Base-by-base conservation (phyloP, 2,113 vertebrate species). In the Thunnus thynnus region DNA sequence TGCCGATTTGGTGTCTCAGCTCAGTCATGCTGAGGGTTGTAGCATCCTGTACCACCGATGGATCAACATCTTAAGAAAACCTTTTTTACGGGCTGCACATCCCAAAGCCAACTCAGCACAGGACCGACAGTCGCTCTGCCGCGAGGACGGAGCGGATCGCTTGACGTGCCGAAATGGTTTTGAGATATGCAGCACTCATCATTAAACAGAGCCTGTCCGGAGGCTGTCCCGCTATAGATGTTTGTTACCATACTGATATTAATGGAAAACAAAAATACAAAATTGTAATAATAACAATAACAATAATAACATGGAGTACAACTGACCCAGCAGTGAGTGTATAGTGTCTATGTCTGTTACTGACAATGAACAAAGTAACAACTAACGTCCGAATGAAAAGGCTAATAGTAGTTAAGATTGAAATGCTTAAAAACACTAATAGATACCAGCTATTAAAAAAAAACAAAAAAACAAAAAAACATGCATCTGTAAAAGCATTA, bases 291-390 rank as follows among this genome's bases (percentile, higher is more conserved):
- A 85, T 66, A 91, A 87, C 68, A 84, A 88, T 72, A 90, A 85
- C 71, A 89, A 90, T 69, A 90, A 92, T 86, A 93, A 94, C 85
- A 94, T 94, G 92, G 96, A 96, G 96, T 97, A 98, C 96, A 94
- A 99, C 98, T 99, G 98, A 96, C 96, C 98, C 98, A 99, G 98
- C 98, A 99, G 98, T 98, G 96, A 97, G 95, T 97, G 94, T 96
- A 96, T 91, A 91, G 84, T 89, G 83, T 95, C 96, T 96, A 96
- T 93, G 95, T 94, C 95, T 94, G 96, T 97, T 96, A 97, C 95
- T 96, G 96, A 96, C 93, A 94, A 96, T 94, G 92, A 96, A 94
- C 96, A 93, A 96, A 96, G 86, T 83, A 88, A 91, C 84, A 90
- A 93, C 82, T 90, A 94, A 95, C 91, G 92, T 97, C 96, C 94